Evolutionary conservation across 2,797 vertebrate genomes (phyloP), one percentile per base, ranked within the genome.

Genomic region (Dendrocincla fuliginosa): DNA sequence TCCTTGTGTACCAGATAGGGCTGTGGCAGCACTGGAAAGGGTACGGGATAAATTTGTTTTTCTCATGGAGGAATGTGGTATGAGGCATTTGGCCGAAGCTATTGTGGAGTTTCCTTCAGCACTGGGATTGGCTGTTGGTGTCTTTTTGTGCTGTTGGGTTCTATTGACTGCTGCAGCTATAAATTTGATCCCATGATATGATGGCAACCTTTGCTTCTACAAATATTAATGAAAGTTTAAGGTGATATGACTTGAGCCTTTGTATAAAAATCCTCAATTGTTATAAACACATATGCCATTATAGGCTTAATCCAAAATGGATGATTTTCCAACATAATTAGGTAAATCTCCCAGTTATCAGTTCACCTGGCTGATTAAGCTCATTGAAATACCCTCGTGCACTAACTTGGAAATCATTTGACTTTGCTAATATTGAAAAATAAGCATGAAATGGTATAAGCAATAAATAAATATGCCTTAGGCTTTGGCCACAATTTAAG

Each of bases 391-490:
- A 91, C 87, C 88, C 84, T 87, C 86, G 63, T 94, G 90, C 65
- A 49, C 97, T 92, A 95, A 91, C 90, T 77, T 93, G 67, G 59
- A 94, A 87, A 93, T 95, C 92, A 82, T 93, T 96, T 95, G 96
- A 97, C 95, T 98, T 98, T 97, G 90, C 97, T 84, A 87, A 80
- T 94, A 96, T 82, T 96, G 94, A 96, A 97, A 93, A 97, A 97
- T 96, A 97, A 97, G 93, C 94, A 73, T 97, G 91, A 96, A 97
- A 97, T 82, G 28, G 84, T 81, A 44, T 78, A 91, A 91, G 89
- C 94, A 93, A 95, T 97, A 97, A 96, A 97, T 94, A 96, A 97
- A 97, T 91, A 95, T 32, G 55, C 78, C 85, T 87, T 96, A 90
- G 82, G 84, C 90, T 97, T 96, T 81, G 83, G 89, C 65, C 86